Evolutionary conservation across 2,113 vertebrate species (phyloP), one percentile per base, ranked within the genome.

Genomic region (Oxyura jamaicensis): DNA sequence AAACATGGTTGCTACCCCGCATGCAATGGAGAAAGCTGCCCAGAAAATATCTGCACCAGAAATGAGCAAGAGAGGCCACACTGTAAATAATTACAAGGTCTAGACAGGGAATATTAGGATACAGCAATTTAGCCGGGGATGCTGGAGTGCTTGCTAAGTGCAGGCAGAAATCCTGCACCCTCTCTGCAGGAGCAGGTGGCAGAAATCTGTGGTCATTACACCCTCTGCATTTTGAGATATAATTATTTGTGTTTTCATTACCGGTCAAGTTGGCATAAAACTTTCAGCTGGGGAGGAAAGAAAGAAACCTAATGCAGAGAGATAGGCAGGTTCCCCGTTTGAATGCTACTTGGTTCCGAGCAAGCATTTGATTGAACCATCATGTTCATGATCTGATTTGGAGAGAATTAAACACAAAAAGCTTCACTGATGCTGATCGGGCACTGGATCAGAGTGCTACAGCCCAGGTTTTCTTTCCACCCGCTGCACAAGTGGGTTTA

Each of bases 401-500:
- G 42, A 91, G 58, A 82, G 26, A 84, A 56, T 36, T 87, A 56
- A 91, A 85, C 18, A 84, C 13, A 87, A 86, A 91, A 82, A 59
- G 36, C 28, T 29, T 19, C 31, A 4, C 31, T 35, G 55, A 63
- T 5, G 6, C 29, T 33, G 36, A 90, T 79, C 0, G 0, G 72
- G 29, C 46, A 80, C 7, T 1, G 2, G 17, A 39, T 78, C 25
- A 50, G 52, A 72, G 62, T 4, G 22, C 31, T 83, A 36, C 13
- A 91, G 28, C 8, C 16, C 31, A 74, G 41, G 41, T 77, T 22
- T 74, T 58, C 36, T 58, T 63, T 74, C 44, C 36, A 80, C 1
- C 2, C 50, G 28, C 11, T 77, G 22, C 10, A 3, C 62, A 76
- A 72, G 39, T 29, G 6, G 18, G 46, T 48, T 48, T 48, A 48